A percentile compares a stretch with the other conserved stretches of the same genome.
Conservation (phyloP, 35 echinoderm and acorn worm species). For the Apostichopus japonicus region DNA sequence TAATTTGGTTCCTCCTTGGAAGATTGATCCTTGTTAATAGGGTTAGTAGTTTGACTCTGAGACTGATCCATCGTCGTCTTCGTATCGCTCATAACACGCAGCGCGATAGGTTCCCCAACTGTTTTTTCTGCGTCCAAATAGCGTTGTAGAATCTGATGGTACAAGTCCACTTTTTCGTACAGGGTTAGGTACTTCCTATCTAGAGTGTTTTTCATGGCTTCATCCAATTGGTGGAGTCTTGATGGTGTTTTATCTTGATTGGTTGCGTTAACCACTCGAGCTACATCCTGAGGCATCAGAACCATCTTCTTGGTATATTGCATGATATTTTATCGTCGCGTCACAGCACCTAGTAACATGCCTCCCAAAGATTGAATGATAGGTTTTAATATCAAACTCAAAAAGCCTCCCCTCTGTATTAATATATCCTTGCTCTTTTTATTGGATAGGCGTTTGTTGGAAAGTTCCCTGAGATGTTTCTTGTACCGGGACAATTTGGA, state of each 20-base stretch:
- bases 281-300: not conserved
- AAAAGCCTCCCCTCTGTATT: not conserved
- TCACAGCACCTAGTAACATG: not conserved
- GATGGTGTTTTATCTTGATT: too few species aligned
- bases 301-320: too few species aligned
- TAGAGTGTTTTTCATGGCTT: not conserved
- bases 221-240: not conserved
- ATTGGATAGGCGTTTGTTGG: not conserved
- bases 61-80: not conserved
- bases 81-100: not conserved
- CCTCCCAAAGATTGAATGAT: conserved; percentile 11
- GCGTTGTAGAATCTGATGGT: too few species aligned
- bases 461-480: not conserved
- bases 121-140: too few species aligned
- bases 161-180: too few species aligned
- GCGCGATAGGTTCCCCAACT: too few species aligned
- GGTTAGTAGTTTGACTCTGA: not conserved
- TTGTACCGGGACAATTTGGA: too few species aligned
- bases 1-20: not conserved
- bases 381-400: conserved; percentile 30
- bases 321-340: too few species aligned
- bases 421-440: too few species aligned
- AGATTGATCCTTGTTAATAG: not conserved
- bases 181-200: conserved; percentile 6
- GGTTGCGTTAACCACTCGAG: not conserved